These are phyloP conservation scores for Latrodectus hesperus DNA, from an alignment of 2,888 invertebrate species.

Conservation along the genomic window DNA sequence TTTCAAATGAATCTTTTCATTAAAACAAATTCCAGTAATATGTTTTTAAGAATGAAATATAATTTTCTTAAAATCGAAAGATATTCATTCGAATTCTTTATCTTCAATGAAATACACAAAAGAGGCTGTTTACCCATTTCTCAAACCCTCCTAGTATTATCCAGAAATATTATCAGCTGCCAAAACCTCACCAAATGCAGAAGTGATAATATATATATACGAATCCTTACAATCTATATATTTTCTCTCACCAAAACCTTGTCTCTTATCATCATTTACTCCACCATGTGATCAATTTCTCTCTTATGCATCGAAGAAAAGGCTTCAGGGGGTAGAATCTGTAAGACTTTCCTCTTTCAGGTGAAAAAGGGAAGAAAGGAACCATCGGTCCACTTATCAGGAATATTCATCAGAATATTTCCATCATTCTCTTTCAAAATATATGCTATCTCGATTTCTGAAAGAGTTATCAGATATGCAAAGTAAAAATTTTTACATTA, in stretches of 20 bases:
- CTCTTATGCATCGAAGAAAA: neutral
- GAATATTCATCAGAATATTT: constrained; percentile 13
- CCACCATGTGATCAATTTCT: constrained; percentile 32
- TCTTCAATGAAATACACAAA: neutral
- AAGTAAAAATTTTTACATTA: constrained; percentile 19
- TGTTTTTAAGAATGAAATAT: too few relatives aligned
- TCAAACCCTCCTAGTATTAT: neutral
- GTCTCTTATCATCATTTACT: constrained; percentile 39
- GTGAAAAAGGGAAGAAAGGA: neutral
- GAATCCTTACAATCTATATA: constrained; percentile 11
- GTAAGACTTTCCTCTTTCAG: constrained; percentile 10
- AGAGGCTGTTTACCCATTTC: neutral
- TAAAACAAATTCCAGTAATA: too few relatives aligned
- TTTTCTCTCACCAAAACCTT: neutral
- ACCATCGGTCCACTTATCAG: constrained; percentile 26
- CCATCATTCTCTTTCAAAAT: neutral
- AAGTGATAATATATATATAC: constrained; percentile 37
- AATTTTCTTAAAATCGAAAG: too few relatives aligned
- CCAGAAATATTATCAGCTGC: constrained; percentile 29
- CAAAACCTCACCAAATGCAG: constrained; percentile 3
- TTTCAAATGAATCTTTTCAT: too few relatives aligned
- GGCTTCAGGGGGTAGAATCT: constrained; percentile 25
- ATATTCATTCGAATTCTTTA: neutral
- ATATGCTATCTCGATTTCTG: constrained; percentile 12
- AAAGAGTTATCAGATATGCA: constrained; percentile 8